Conservation (phyloP, 1,140 invertebrate genomes). For the Sesamia nonagrioides region DNA sequence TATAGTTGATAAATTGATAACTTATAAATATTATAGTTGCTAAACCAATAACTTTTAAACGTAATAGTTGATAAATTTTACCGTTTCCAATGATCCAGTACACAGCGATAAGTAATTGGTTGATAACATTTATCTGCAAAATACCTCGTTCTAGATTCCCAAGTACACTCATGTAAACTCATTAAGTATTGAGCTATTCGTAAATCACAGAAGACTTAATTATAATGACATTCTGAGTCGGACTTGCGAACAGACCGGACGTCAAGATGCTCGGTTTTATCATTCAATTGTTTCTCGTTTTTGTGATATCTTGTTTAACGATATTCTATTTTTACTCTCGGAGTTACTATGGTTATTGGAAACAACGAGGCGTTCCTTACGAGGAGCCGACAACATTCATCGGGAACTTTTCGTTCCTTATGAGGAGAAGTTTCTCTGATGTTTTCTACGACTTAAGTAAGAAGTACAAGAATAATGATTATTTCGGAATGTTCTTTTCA, state of each 20-base stretch:
- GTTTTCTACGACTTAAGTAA: conserved; percentile 63
- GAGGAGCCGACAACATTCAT: conserved; percentile 63
- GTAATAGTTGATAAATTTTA: no score
- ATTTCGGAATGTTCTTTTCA: conserved; percentile 69
- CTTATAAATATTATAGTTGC: no score
- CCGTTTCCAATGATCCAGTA: background rate
- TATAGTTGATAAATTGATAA: no score
- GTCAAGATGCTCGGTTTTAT: conserved; percentile 33
- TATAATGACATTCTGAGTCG: background rate
- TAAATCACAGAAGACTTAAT: background rate
- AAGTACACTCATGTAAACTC: background rate
- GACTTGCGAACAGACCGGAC: conserved; percentile 2
- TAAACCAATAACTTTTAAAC: no score
- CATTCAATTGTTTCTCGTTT: conserved; percentile 21
- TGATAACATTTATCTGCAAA: conserved; percentile 23
- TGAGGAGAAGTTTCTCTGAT: conserved; percentile 71
- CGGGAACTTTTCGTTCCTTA: conserved; percentile 67
- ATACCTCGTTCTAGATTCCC: background rate
- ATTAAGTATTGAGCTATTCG: background rate
- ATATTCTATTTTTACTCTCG: conserved; percentile 41
- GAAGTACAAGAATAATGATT: conserved; percentile 61
- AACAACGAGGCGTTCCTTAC: conserved; percentile 65
- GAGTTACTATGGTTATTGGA: conserved; percentile 66
- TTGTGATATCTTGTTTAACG: conserved; percentile 15
- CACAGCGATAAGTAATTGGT: background rate